A percentile compares a stretch with the other conserved stretches of the same genome.
Conservation (phyloP, 2,113 vertebrate species). For the Dascyllus trimaculatus region DNA sequence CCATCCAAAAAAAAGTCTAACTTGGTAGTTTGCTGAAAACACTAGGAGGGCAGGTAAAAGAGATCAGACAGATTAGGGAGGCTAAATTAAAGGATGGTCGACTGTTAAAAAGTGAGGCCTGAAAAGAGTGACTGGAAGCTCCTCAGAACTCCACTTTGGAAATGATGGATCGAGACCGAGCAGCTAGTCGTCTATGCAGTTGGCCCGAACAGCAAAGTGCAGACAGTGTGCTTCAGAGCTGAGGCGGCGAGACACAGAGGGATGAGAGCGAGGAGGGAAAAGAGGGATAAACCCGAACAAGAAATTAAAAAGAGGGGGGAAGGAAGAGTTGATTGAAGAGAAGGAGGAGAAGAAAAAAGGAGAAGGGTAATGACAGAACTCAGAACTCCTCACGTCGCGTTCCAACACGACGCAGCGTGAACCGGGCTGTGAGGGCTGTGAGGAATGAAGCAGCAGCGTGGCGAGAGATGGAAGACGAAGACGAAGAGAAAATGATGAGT, state of each 20-base stretch:
- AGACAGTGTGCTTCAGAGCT: conserved; percentile 47
- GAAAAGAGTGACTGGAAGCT: not conserved
- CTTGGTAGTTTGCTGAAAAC: conserved; percentile 8
- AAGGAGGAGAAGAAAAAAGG: not conserved
- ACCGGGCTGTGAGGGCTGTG: conserved; percentile 23
- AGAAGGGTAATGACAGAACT: conserved; percentile 24
- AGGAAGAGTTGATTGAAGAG: conserved; percentile 46
- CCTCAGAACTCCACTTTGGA: conserved; percentile 26
- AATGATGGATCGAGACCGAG: conserved; percentile 52
- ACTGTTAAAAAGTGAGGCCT: conserved; percentile 19
- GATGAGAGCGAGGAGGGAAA: conserved; percentile 21
- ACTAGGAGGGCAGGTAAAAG: conserved; percentile 6
- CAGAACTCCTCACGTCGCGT: conserved; percentile 21
- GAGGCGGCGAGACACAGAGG: conserved; percentile 47
- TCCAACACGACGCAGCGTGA: conserved; percentile 38
- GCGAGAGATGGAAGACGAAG: conserved; percentile 28
- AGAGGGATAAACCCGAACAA: conserved; percentile 1
- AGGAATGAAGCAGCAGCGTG: conserved; percentile 14
- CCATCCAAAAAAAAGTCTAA: not conserved
- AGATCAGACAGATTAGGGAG: conserved; percentile 1
- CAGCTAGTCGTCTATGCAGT: conserved; percentile 39
- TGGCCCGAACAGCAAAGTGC: conserved; percentile 19
- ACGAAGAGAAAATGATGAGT: conserved; percentile 47
- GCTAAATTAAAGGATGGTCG: conserved; percentile 16
- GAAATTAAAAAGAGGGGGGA: conserved; percentile 27